Evolutionary conservation across 2,797 vertebrate species (phyloP).

Genomic region (Chiropotes sagulatus): DNA sequence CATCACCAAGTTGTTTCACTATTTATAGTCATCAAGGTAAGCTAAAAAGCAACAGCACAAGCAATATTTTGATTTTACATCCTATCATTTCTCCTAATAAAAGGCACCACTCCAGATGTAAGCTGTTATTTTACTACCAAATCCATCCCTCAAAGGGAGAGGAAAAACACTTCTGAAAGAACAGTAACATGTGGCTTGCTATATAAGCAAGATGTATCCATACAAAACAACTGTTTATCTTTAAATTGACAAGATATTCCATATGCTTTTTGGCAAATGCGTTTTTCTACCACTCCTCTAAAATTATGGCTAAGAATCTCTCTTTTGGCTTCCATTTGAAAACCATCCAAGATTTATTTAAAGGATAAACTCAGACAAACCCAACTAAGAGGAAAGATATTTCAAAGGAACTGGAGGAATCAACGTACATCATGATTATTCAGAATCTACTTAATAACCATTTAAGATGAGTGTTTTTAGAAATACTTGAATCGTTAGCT

Average conservation of each 20-base stretch:
- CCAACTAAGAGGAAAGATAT: constrained; percentile 23
- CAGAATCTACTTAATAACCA: background rate
- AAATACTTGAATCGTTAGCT: background rate
- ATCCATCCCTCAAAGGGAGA: background rate
- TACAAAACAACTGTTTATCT: constrained; percentile 58
- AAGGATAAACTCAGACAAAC: constrained; percentile 49
- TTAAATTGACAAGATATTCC: constrained; percentile 53
- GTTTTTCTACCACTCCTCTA: constrained; percentile 51
- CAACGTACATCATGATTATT: background rate
- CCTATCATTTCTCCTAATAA: constrained; percentile 54
- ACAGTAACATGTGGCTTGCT: constrained; percentile 42
- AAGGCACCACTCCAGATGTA: constrained; percentile 52
- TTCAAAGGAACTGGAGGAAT: constrained; percentile 31
- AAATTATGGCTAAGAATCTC: constrained; percentile 55
- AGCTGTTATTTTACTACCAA: background rate
- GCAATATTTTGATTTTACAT: constrained; percentile 62
- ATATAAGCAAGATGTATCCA: background rate
- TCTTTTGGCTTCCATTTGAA: constrained; percentile 62
- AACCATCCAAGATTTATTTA: constrained; percentile 49
- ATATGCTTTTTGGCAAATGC: constrained; percentile 34
- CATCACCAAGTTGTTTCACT: background rate
- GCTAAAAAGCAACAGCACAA: background rate
- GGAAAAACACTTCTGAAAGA: constrained; percentile 35
- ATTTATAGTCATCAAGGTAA: constrained; percentile 30
- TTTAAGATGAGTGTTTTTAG: background rate